Evolutionary conservation across 2,113 vertebrate species (phyloP).

Genomic region (Apodemus speciosus): DNA sequence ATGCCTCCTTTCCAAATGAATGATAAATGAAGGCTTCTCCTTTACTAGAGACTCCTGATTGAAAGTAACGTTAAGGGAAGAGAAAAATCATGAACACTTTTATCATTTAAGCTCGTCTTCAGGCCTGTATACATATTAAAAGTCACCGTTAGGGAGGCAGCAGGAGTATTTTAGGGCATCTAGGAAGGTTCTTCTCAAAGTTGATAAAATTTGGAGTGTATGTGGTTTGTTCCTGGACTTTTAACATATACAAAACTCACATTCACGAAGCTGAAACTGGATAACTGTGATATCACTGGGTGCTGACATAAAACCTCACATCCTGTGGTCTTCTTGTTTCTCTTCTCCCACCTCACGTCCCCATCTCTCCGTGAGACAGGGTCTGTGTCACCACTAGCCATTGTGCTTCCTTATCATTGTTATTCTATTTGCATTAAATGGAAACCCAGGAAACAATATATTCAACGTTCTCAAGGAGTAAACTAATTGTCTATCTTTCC

Average conservation of each 20-base stretch:
- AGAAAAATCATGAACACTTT: background rate
- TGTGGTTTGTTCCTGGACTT: background rate
- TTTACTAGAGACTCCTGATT: conserved; percentile 21
- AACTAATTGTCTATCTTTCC: background rate
- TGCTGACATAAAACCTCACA: conserved; percentile 13
- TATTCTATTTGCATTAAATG: conserved; percentile 5
- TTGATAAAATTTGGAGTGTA: background rate
- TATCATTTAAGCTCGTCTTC: background rate
- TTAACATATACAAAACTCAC: background rate
- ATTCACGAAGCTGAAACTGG: conserved; percentile 17
- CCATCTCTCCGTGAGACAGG: background rate
- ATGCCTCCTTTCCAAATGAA: conserved; percentile 13
- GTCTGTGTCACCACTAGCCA: background rate
- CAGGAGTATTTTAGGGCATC: background rate
- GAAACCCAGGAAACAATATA: conserved; percentile 28
- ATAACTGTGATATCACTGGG: background rate
- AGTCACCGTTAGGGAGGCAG: background rate
- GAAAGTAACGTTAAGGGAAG: conserved; percentile 29
- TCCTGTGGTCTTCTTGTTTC: background rate
- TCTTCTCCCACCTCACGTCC: too few species aligned
- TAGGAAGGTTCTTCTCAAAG: background rate
- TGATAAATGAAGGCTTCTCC: background rate
- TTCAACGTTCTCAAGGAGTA: background rate
- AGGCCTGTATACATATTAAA: conserved; percentile 1
- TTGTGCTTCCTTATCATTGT: background rate